These are phyloP conservation scores for Gobiocypris rarus DNA, from an alignment of 2,113 vertebrate species.

Conservation along the genomic window DNA sequence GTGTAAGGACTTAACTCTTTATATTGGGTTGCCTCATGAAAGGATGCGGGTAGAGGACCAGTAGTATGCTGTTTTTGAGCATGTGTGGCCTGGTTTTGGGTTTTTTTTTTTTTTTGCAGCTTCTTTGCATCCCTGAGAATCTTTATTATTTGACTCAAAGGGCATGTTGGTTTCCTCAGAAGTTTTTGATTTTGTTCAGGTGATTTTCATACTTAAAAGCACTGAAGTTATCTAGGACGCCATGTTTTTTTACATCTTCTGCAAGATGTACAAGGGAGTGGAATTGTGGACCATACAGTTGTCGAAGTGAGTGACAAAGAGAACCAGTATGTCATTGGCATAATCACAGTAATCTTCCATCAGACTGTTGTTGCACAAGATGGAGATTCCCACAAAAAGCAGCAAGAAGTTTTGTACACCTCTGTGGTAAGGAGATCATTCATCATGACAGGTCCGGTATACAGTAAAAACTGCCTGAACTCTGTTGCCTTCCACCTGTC, in stretches of 20 bases:
- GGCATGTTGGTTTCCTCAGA: constrained; percentile 1
- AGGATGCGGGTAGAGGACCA: too few species aligned
- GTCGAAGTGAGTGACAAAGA: neutral
- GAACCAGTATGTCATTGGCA: neutral
- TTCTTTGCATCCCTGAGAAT: constrained; percentile 11
- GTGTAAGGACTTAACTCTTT: neutral
- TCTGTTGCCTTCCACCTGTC: too few species aligned
- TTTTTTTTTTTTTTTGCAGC: neutral
- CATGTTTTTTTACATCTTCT: neutral
- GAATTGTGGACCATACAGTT: neutral
- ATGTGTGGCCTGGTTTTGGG: too few species aligned
- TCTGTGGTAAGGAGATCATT: too few species aligned
- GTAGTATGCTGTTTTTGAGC: too few species aligned
- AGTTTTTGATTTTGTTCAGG: neutral
- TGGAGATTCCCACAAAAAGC: too few species aligned
- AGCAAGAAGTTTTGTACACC: too few species aligned
- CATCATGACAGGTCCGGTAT: too few species aligned
- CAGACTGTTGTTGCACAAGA: neutral
- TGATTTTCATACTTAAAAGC: neutral
- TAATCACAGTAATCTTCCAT: neutral
- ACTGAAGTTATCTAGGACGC: too few species aligned
- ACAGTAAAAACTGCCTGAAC: too few species aligned
- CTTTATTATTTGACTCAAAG: constrained; percentile 21
- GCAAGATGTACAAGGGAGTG: neutral
- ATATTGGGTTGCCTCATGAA: too few species aligned